Evolutionary conservation across 2,888 invertebrate species (phyloP).

Genomic region (Marronus borbonicus): DNA sequence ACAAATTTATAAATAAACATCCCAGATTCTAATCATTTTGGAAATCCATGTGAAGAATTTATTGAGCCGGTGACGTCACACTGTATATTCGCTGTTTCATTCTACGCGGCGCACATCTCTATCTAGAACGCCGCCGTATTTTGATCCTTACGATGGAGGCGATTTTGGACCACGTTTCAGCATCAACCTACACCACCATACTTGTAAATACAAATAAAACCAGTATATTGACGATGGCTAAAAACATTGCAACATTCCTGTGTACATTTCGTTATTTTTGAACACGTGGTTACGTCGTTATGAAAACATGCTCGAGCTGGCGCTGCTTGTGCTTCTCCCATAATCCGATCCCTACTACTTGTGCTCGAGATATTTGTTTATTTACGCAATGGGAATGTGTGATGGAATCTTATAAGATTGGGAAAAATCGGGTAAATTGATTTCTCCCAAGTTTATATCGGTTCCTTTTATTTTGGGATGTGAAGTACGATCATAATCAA

Average conservation of each 20-base stretch:
- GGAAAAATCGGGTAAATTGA: constrained; percentile 20
- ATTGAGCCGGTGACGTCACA: constrained; percentile 67
- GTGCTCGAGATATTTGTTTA: constrained; percentile 27
- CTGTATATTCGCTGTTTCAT: constrained; percentile 42
- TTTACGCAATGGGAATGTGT: constrained; percentile 33
- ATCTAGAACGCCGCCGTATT: constrained; percentile 47
- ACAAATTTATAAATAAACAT: constrained; percentile 58
- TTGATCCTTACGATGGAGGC: constrained; percentile 59
- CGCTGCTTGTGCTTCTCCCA: constrained; percentile 26
- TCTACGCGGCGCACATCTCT: constrained; percentile 29
- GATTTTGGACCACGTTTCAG: constrained; percentile 59
- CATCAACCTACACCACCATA: constrained; percentile 56
- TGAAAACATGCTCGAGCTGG: constrained; percentile 44
- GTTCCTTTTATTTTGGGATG: too few relatives aligned
- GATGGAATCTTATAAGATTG: constrained; percentile 17
- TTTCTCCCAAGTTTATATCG: not conserved
- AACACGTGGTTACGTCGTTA: constrained; percentile 49
- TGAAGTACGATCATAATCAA: too few relatives aligned
- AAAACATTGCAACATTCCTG: constrained; percentile 55
- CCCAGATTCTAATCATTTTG: constrained; percentile 58
- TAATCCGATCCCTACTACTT: constrained; percentile 4
- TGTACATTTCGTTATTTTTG: constrained; percentile 56
- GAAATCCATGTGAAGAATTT: constrained; percentile 65
- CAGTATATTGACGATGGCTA: constrained; percentile 58
- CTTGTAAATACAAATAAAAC: constrained; percentile 63